Evolutionary conservation across 2,888 invertebrate genomes (phyloP).

Genomic region (Buathra laborator): DNA sequence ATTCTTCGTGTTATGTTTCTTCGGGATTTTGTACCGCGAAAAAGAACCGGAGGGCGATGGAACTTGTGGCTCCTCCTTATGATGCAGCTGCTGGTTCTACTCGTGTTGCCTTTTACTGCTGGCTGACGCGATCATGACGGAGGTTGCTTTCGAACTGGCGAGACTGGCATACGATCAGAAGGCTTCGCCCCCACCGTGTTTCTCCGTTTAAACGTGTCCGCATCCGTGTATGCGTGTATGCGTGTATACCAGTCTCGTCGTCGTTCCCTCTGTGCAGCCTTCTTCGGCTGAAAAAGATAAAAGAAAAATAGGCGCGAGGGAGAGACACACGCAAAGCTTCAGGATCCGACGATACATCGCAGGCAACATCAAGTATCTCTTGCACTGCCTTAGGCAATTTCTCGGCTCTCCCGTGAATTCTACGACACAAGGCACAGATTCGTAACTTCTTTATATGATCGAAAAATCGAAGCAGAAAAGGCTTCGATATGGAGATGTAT

Average conservation of each 20-base stretch:
- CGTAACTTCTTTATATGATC: neutral
- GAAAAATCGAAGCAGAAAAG: conserved; percentile 76
- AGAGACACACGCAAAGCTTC: conserved; percentile 57
- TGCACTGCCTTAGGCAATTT: conserved; percentile 38
- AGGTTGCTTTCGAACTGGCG: conserved; percentile 84
- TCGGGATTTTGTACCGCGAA: neutral
- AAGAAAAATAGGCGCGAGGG: conserved; percentile 57
- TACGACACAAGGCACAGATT: conserved; percentile 15
- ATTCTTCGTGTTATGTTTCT: neutral
- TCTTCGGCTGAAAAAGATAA: conserved; percentile 74
- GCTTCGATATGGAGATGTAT: conserved; percentile 22
- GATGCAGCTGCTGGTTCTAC: conserved; percentile 52
- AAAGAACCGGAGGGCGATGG: neutral
- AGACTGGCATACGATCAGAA: conserved; percentile 81
- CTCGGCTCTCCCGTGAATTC: conserved; percentile 26
- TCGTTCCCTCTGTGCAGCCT: conserved; percentile 66
- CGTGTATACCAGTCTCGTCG: conserved; percentile 59
- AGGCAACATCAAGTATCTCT: conserved; percentile 22
- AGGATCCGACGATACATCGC: conserved; percentile 41
- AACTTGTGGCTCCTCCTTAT: conserved; percentile 12
- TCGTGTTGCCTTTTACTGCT: conserved; percentile 67
- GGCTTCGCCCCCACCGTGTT: conserved; percentile 78
- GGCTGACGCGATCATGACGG: conserved; percentile 84
- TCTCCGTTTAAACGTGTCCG: conserved; percentile 36
- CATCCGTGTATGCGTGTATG: neutral